Evolutionary conservation across 2,113 vertebrate species (phyloP).

Genomic region (Hyla sarda): DNA sequence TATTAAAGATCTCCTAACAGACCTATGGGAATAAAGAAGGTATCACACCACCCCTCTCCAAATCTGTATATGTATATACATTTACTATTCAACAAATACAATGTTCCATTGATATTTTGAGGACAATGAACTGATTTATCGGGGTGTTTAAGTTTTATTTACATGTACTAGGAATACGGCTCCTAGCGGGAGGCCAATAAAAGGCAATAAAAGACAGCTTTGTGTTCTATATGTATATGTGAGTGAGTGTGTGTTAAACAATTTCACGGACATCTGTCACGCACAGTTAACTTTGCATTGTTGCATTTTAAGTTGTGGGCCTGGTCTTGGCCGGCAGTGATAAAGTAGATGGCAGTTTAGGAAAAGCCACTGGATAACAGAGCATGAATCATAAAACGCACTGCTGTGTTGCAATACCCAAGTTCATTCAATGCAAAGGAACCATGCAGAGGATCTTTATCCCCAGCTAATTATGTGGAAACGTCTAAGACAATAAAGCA

Average conservation of each 20-base stretch:
- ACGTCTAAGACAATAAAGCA: slow-evolving; percentile 98
- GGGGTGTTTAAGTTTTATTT: slow-evolving; percentile 65
- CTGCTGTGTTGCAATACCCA: slow-evolving; percentile 91
- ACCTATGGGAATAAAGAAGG: not conserved
- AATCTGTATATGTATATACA: not conserved
- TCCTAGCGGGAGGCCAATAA: slow-evolving; percentile 29
- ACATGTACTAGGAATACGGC: slow-evolving; percentile 65
- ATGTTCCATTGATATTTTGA: slow-evolving; percentile 63
- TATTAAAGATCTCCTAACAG: not conserved
- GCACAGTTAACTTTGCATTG: slow-evolving; percentile 94
- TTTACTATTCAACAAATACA: slow-evolving; percentile 63
- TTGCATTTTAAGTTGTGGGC: slow-evolving; percentile 84
- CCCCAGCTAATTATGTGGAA: slow-evolving; percentile 99
- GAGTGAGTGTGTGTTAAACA: slow-evolving; percentile 85
- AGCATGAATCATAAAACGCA: slow-evolving; percentile 88
- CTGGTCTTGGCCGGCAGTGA: slow-evolving; percentile 78
- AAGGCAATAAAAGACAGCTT: slow-evolving; percentile 66
- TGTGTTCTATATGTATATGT: slow-evolving; percentile 68
- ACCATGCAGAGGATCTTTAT: slow-evolving; percentile 91
- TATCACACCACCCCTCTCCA: not conserved
- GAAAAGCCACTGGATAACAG: slow-evolving; percentile 81
- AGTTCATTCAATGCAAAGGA: slow-evolving; percentile 97
- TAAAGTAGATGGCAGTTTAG: slow-evolving; percentile 84
- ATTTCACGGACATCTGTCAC: slow-evolving; percentile 95
- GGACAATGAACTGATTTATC: slow-evolving; percentile 56